Evolutionary conservation across 37 sponge, comb jelly and placozoan genomes (phyloP).

Genomic region (Axinella damicornis): DNA sequence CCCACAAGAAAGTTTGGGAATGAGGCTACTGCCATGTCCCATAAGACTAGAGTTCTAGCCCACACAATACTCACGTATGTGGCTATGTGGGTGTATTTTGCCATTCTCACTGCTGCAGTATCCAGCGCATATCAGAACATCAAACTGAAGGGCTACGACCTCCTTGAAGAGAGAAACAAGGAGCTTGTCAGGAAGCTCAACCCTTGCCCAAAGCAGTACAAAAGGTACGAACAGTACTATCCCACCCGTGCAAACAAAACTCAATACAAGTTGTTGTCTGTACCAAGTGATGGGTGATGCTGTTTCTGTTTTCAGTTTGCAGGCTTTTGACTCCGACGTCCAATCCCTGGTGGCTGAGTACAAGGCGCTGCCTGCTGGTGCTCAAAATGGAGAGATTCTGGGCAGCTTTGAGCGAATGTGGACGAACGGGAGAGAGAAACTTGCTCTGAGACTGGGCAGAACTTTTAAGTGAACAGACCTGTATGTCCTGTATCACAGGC

Average conservation of each 20-base stretch:
- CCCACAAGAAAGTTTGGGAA: too few species aligned
- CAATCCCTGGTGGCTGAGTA: conserved; percentile 12
- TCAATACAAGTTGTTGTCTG: too few species aligned
- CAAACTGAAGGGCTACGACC: conserved; percentile 65
- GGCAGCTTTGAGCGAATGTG: conserved; percentile 58
- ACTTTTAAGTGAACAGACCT: not conserved
- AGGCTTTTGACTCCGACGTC: conserved; percentile 53
- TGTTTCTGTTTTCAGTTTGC: conserved; percentile 30
- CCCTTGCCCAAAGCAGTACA: conserved; percentile 79
- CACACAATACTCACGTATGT: too few species aligned
- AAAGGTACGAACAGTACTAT: conserved; percentile 28
- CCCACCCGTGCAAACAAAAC: too few species aligned
- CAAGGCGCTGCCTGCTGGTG: conserved; percentile 17
- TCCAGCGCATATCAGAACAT: conserved; percentile 35
- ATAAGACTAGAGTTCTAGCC: too few species aligned
- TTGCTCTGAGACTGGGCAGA: conserved; percentile 1
- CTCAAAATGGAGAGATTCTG: conserved; percentile 41
- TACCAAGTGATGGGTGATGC: too few species aligned
- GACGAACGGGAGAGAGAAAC: conserved; percentile 23
- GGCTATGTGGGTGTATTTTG: too few species aligned
- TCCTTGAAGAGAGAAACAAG: conserved; percentile 68
- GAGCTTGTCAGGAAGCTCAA: conserved; percentile 58
- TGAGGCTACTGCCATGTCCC: too few species aligned
- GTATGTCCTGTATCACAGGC: too few species aligned
- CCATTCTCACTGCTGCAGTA: not conserved